These are phyloP conservation scores for Sepioteuthis lessoniana DNA, from an alignment of 2,888 invertebrate species.

Conservation along the genomic window DNA sequence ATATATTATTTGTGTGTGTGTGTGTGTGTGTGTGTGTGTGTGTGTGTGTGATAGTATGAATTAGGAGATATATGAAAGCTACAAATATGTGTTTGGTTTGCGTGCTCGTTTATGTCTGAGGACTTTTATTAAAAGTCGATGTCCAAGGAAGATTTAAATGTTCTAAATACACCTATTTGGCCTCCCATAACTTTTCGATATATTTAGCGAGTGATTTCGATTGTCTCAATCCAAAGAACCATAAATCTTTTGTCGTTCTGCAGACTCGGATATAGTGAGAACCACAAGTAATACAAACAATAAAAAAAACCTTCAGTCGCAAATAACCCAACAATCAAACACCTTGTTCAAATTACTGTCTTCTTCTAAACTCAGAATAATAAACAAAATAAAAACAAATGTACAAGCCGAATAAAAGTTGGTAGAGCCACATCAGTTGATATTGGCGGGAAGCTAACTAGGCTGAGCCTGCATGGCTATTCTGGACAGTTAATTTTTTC, in stretches of 20 bases:
- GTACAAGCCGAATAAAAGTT: background rate
- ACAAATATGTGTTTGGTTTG: no score
- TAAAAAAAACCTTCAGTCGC: background rate
- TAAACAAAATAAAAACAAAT: no score
- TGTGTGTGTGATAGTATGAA: no score
- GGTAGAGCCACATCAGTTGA: background rate
- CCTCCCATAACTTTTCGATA: background rate
- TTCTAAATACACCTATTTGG: constrained; percentile 1
- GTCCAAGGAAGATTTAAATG: background rate
- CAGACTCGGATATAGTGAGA: background rate
- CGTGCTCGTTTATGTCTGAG: no score
- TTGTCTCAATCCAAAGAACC: no score
- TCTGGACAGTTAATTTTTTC: background rate
- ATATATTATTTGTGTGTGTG: no score
- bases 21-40: no score
- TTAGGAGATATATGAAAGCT: no score
- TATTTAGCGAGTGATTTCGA: constrained; percentile 33
- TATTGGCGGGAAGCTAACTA: background rate
- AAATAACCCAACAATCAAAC: background rate
- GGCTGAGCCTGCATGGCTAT: background rate
- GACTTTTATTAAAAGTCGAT: background rate
- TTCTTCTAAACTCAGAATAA: no score
- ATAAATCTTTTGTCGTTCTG: background rate
- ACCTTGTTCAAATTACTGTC: no score
- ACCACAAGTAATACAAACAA: background rate